Evolutionary conservation across 2,113 vertebrate genomes (phyloP).

Genomic region (Cygnus buccinator): DNA sequence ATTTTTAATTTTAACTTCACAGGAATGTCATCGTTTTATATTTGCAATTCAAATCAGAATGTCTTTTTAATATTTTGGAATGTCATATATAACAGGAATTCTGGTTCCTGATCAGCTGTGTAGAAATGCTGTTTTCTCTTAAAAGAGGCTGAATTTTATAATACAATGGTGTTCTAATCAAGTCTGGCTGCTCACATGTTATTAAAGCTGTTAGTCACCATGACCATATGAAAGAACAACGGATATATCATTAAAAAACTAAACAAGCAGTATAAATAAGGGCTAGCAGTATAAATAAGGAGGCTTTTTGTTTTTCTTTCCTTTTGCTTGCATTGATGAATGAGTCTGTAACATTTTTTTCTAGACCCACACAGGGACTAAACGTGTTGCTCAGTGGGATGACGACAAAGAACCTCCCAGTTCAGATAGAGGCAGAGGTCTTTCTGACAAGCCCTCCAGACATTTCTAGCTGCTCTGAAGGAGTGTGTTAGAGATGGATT

Average conservation of each 20-base stretch:
- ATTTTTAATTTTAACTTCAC: neutral
- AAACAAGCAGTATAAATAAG: neutral
- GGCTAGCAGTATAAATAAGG: neutral
- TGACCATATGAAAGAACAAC: neutral
- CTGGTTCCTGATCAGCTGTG: neutral
- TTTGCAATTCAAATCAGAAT: conserved; percentile 11
- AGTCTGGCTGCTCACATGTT: neutral
- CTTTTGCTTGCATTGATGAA: neutral
- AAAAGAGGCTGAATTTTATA: neutral
- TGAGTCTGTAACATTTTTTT: neutral
- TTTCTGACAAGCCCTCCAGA: neutral
- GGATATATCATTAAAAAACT: neutral
- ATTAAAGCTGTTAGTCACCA: conserved; percentile 38
- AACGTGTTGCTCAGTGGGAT: neutral
- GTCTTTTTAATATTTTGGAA: neutral
- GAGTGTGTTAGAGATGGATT: neutral
- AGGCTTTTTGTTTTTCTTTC: conserved; percentile 4
- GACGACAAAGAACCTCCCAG: neutral
- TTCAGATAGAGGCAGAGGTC: neutral
- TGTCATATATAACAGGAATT: neutral
- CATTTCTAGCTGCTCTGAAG: neutral
- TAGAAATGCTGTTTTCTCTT: neutral
- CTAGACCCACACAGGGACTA: neutral
- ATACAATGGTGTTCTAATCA: neutral
- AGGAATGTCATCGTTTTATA: neutral